Conservation (phyloP, 2,797 vertebrate genomes). For the Artibeus lituratus region DNA sequence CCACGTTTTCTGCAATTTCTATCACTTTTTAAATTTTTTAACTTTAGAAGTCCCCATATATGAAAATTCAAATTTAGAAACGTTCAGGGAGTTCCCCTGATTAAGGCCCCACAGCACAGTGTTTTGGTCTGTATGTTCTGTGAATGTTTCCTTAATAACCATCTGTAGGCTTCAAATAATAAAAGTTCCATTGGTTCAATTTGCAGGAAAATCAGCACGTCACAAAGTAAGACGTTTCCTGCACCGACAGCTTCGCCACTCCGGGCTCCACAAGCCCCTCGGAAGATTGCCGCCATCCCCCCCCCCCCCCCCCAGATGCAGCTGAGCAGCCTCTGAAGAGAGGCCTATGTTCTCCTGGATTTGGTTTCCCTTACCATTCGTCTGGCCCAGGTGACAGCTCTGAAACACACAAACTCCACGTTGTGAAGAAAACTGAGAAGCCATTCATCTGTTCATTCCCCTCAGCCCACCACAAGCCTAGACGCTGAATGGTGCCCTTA, state of each 20-base stretch:
- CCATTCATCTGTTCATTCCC: conserved; percentile 44
- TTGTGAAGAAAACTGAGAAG: conserved; percentile 48
- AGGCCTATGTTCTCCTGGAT: conserved; percentile 29
- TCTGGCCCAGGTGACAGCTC: conserved; percentile 31
- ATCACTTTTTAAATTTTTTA: neutral
- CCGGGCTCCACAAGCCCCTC: neutral
- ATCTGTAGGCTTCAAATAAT: neutral
- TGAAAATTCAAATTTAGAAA: conserved; percentile 33
- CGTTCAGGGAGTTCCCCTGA: neutral
- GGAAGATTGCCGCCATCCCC: neutral
- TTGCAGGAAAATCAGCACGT: neutral
- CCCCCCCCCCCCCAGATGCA: neutral
- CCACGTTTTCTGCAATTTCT: neutral
- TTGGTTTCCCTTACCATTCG: conserved; percentile 15
- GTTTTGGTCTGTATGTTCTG: neutral
- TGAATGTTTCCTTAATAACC: conserved; percentile 34
- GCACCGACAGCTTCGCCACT: neutral
- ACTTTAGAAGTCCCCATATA: neutral
- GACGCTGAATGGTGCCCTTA: conserved; percentile 8
- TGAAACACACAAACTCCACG: conserved; percentile 43
- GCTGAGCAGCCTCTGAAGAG: neutral
- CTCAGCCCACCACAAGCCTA: neutral
- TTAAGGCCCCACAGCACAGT: neutral
- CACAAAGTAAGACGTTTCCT: conserved; percentile 12
- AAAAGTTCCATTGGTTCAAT: neutral